phyloP scores from a whole-genome alignment of 2,888 invertebrate species.

The Meganola albula region DNA sequence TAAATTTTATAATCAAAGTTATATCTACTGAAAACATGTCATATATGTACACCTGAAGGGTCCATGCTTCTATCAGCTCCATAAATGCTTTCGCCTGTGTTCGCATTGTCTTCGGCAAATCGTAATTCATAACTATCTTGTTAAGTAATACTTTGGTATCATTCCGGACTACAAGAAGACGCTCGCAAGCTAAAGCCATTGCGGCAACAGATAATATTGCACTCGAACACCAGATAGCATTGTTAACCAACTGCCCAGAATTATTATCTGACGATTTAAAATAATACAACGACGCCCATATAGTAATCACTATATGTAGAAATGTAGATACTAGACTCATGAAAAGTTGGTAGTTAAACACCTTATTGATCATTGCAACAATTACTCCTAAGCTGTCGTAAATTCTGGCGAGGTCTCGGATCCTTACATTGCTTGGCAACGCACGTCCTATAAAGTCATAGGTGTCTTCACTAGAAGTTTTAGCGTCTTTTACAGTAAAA shows the following conservation, averaged over 20 bases:
- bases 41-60: conserved; percentile 41
- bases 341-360: conserved; percentile 53
- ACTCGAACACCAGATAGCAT: conserved; percentile 39
- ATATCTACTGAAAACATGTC: conserved; percentile 58
- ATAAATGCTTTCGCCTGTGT: conserved; percentile 55
- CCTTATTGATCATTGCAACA: conserved; percentile 38
- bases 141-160: conserved; percentile 45
- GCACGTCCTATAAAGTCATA: conserved; percentile 34
- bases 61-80: conserved; percentile 53
- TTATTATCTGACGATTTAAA: conserved; percentile 31
- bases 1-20: conserved; percentile 53
- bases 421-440: conserved; percentile 34
- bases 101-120: conserved; percentile 43
- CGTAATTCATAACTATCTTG: conserved; percentile 54
- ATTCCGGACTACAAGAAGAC: conserved; percentile 36
- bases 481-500: conserved; percentile 31
- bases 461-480: conserved; percentile 18
- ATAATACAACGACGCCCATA: conserved; percentile 46
- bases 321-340: conserved; percentile 50
- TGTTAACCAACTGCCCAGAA: conserved; percentile 30
- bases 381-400: conserved; percentile 45
- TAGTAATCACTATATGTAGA: conserved; percentile 42
- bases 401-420: conserved; percentile 40
- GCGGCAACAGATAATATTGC: conserved; percentile 36
- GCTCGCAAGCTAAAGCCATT: conserved; percentile 46